phyloP scores from a whole-genome alignment of 1,140 invertebrate species.

The Lepidurus couesii region DNA sequence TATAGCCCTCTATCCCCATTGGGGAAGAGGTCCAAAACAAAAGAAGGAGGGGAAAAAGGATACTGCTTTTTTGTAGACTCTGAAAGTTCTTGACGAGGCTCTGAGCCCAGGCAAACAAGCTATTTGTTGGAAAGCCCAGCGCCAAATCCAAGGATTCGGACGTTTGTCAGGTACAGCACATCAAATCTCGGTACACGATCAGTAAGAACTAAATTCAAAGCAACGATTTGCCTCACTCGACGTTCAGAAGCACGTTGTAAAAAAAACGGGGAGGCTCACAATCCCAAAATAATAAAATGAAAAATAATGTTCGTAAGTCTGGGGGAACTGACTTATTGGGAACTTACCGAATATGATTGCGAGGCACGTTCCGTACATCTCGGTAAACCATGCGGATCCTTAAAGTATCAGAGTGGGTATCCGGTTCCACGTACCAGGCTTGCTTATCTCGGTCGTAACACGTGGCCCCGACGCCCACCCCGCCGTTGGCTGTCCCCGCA shows the following conservation, averaged over 20 bases:
- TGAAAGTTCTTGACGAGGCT: background rate
- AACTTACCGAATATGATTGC: slow-evolving; percentile 64
- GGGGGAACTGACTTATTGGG: background rate
- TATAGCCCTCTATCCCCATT: background rate
- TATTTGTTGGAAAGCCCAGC: background rate
- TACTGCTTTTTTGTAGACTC: background rate
- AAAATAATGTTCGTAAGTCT: background rate
- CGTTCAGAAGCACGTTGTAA: too few species aligned
- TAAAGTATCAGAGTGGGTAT: slow-evolving; percentile 71
- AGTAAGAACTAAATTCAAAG: too few species aligned
- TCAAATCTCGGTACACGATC: background rate
- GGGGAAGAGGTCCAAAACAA: background rate
- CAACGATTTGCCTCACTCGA: too few species aligned
- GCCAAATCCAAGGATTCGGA: background rate
- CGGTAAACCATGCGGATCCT: slow-evolving; percentile 73
- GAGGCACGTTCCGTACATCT: slow-evolving; percentile 75
- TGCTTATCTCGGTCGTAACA: slow-evolving; percentile 80
- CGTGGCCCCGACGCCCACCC: slow-evolving; percentile 48
- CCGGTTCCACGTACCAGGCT: slow-evolving; percentile 73
- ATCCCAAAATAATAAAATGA: background rate
- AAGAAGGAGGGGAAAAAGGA: background rate
- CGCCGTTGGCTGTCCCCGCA: slow-evolving; percentile 21
- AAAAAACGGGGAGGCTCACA: too few species aligned
- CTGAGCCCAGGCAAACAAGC: background rate
- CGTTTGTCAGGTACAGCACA: background rate